Evolutionary conservation across 2,888 invertebrate species (phyloP).

Genomic region (Apoda limacodes): DNA sequence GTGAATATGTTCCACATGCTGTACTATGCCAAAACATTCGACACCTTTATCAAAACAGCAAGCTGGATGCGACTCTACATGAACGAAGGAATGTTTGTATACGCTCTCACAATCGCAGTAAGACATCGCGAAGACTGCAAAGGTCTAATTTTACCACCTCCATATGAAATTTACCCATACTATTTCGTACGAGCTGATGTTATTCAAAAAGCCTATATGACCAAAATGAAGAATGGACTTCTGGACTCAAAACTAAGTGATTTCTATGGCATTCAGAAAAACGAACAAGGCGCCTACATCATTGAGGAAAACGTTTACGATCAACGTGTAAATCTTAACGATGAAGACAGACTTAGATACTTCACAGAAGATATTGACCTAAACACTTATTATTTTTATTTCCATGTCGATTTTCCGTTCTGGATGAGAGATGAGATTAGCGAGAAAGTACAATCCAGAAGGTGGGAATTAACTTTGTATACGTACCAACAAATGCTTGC

Average conservation of each 20-base stretch:
- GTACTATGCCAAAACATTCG: slow-evolving; percentile 64
- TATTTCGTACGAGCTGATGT: slow-evolving; percentile 76
- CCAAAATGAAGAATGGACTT: slow-evolving; percentile 61
- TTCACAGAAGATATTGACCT: slow-evolving; percentile 74
- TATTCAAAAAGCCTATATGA: slow-evolving; percentile 65
- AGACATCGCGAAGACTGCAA: slow-evolving; percentile 63
- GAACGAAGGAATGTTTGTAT: slow-evolving; percentile 70
- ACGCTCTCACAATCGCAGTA: slow-evolving; percentile 63
- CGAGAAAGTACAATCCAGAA: slow-evolving; percentile 37
- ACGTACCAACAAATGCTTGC: slow-evolving; percentile 75
- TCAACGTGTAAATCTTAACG: slow-evolving; percentile 57
- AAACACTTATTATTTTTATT: slow-evolving; percentile 70
- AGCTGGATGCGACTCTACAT: slow-evolving; percentile 62
- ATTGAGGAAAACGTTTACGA: slow-evolving; percentile 77
- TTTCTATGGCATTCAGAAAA: slow-evolving; percentile 59
- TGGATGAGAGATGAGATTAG: slow-evolving; percentile 69
- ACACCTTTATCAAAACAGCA: slow-evolving; percentile 59
- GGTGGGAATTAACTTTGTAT: slow-evolving; percentile 66
- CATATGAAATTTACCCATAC: slow-evolving; percentile 73
- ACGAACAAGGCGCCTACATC: slow-evolving; percentile 63
- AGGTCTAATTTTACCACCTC: slow-evolving; percentile 64
- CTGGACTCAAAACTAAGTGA: slow-evolving; percentile 60
- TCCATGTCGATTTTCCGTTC: slow-evolving; percentile 72
- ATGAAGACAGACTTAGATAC: slow-evolving; percentile 71
- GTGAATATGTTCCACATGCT: slow-evolving; percentile 64